Base-by-base conservation (phyloP, 2,888 invertebrate genomes). In the Pegoplata infirma region DNA sequence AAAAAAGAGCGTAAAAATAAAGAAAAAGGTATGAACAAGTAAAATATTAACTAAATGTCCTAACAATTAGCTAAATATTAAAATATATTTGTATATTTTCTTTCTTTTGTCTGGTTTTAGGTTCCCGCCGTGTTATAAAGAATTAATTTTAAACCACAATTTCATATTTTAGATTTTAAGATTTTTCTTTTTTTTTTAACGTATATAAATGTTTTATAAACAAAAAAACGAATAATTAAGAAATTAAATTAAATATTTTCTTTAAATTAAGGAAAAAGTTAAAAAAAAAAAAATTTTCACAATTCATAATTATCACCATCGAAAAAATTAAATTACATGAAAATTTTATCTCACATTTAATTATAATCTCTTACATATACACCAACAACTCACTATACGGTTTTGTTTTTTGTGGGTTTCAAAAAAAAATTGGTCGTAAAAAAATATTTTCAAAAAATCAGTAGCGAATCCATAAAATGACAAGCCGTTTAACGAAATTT, bases 21-120 rank as follows among this genome's bases (percentile, higher is more conserved):
- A 83, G 89, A 89, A 84, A 92, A 92, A 90, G 90, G 90, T 88
- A n/a, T n/a, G n/a, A n/a, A n/a, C n/a, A n/a, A n/a, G 5, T 5
- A 21, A 14, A 40, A 28, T 0, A 5, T 21, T 21, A 19, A 36
- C 28, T 17, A 28, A 16, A 10, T 14, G 19, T 17, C 12, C 5
- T 36, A 61, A 14, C 28, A 78, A 78, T 78, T 69, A 78, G 59
- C 69, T 53, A 12, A 64, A 59, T 64, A 55, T 53, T 40, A 51
- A 16, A 3, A 53, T n/a, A 40, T n/a, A n/a, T 28, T 19, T 36
- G 12, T 25, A 10, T 36, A n/a, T n/a, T n/a, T 55, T n/a, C 56
- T 46, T 16, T 67, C 5, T 47, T 10, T 59, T 44, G n/a, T 63
- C 28, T 10, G 53, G 16, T 64, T 74, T 14, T 3, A 79, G 79